Base-by-base conservation (phyloP, 64 coral and sea anemone species). In the Actinia tenebrosa region DNA sequence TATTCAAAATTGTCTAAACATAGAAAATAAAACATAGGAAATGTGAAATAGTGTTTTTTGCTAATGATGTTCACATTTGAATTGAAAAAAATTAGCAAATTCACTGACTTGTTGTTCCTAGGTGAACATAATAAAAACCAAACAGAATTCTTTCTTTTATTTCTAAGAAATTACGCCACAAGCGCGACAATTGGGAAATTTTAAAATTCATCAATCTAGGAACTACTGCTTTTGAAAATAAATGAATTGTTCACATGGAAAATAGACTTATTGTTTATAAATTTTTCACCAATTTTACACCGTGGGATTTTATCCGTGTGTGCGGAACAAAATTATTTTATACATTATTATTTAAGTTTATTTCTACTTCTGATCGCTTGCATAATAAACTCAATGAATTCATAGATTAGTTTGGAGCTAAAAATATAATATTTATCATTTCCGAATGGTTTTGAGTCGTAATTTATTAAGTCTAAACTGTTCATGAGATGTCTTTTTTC, bases 1-100 rank as follows among this genome's bases (percentile, higher is more conserved):
- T 50, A 52, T 81, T 81, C 15, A 81, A 75, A 81, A 81, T 81
- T 81, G 79, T 53, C 79, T 81, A 81, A 81, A 81, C 79, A 81
- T 23, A 7, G 5, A 53, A 81, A 81, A 45, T 81, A 81, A 50
- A 81, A 81, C 79, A 81, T 44, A 50, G 79, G 79, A 81, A 81
- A 81, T 81, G 78, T 22, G 46, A 50, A 80, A 19, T 19, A 53
- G 46, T 81, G 79, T 53, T 45, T 27, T 45, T 5, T 15, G 5
- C 45, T 81, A 81, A 81, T 81, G 79, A 81, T 53, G n/a, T 75
- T 30, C 79, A 37, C 79, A 22, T 81, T 81, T 81, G 17, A 45
- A 81, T 50, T 81, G 45, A 53, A 52, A 75, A 80, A 81, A 81
- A 54, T 53, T 81, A 81, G 17, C 9, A 81, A 81, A 81, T 81